Conservation (phyloP, 2,797 vertebrate genomes). For the Austrolebias charrua region DNA sequence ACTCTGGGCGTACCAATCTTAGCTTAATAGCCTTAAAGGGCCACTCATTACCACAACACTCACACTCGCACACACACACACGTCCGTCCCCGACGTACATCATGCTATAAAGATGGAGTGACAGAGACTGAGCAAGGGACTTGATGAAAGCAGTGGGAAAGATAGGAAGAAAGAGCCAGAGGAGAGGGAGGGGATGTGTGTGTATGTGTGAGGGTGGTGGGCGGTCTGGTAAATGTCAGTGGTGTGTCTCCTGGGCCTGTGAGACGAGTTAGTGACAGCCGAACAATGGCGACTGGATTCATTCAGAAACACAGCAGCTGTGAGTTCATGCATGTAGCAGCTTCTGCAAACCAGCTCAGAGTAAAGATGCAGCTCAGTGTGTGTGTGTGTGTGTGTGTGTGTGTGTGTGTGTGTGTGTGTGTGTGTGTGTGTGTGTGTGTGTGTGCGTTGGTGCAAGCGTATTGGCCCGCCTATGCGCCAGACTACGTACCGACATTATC, state of each 20-base stretch:
- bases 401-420: too few relatives aligned
- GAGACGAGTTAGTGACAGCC: slow-evolving; percentile 76
- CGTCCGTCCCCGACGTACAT: slow-evolving; percentile 45
- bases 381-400: background rate
- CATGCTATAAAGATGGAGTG: slow-evolving; percentile 46
- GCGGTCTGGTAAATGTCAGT: slow-evolving; percentile 73
- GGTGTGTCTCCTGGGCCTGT: slow-evolving; percentile 75
- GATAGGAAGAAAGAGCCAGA: slow-evolving; percentile 43
- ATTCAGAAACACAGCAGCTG: slow-evolving; percentile 73
- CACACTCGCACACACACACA: slow-evolving; percentile 43
- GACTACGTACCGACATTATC: too few relatives aligned
- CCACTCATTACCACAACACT: slow-evolving; percentile 73
- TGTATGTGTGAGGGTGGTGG: slow-evolving; percentile 11
- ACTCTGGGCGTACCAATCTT: slow-evolving; percentile 84
- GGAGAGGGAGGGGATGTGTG: slow-evolving; percentile 30
- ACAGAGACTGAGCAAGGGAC: slow-evolving; percentile 45
- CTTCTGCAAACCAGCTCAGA: slow-evolving; percentile 39
- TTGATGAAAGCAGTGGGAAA: slow-evolving; percentile 38
- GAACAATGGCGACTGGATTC: slow-evolving; percentile 77
- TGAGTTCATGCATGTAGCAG: slow-evolving; percentile 55
- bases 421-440: too few relatives aligned
- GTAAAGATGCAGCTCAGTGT: slow-evolving; percentile 37
- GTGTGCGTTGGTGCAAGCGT: too few relatives aligned
- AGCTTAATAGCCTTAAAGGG: slow-evolving; percentile 85
- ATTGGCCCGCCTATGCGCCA: too few relatives aligned